phyloP scores from a whole-genome alignment of 2,113 vertebrate species.

The Micromys minutus region DNA sequence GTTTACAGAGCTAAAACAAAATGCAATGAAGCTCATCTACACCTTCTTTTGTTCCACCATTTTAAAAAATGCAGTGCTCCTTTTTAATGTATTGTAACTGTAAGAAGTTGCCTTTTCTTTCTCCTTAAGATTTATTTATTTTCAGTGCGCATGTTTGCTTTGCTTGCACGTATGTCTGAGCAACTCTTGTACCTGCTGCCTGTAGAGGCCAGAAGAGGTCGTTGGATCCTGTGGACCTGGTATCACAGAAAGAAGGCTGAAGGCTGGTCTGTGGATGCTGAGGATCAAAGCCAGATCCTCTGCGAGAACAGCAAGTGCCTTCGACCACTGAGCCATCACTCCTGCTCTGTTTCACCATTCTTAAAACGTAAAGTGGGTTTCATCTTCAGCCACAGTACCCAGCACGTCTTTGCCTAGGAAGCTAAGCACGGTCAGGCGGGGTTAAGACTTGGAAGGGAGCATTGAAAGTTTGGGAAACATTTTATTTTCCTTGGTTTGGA shows the following conservation, averaged over 20 bases:
- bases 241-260: not conserved
- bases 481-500: slow-evolving; percentile 58
- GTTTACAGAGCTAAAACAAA: not conserved
- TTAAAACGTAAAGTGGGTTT: slow-evolving; percentile 32
- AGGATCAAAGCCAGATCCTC: not conserved
- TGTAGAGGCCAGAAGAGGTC: not conserved
- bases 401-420: not conserved
- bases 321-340: too few relatives aligned
- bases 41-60: not conserved
- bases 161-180: not conserved
- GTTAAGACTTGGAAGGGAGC: not conserved
- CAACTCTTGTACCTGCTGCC: not conserved
- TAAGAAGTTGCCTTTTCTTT: not conserved
- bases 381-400: not conserved
- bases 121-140: not conserved
- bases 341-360: not conserved
- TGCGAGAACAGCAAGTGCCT: not conserved
- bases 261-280: not conserved
- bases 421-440: not conserved
- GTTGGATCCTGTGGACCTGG: not conserved
- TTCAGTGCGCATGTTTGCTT: not conserved
- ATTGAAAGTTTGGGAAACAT: slow-evolving; percentile 38
- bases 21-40: not conserved
- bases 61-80: not conserved
- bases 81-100: not conserved